Evolutionary conservation across 2,113 vertebrate genomes (phyloP).

Genomic region (Symphodus melops): DNA sequence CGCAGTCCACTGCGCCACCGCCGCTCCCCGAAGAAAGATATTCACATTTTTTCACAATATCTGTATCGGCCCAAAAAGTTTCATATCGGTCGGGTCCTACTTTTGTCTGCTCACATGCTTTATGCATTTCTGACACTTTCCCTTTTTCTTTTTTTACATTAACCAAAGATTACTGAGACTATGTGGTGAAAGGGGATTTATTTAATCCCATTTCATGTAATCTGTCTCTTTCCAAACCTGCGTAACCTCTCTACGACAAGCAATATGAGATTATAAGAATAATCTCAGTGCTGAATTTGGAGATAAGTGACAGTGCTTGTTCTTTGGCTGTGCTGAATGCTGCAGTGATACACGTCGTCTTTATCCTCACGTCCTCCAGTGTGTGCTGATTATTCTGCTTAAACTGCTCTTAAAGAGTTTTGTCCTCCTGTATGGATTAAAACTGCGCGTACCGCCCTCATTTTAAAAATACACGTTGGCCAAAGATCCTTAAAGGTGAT

Average conservation of each 20-base stretch:
- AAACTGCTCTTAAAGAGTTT: not conserved
- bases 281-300: constrained; percentile 38
- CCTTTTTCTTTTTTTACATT: constrained; percentile 8
- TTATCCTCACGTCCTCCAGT: not conserved
- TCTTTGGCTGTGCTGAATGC: constrained; percentile 7
- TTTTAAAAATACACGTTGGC: not conserved
- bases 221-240: constrained; percentile 46
- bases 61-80: no score
- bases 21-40: no score
- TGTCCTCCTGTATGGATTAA: not conserved
- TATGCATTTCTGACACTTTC: not conserved
- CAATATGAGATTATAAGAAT: constrained; percentile 50
- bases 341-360: constrained; percentile 3
- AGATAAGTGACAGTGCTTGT: constrained; percentile 19
- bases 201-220: constrained; percentile 51
- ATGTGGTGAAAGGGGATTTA: constrained; percentile 51
- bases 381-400: not conserved
- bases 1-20: no score
- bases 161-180: constrained; percentile 40
- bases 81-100: no score
- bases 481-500: not conserved
- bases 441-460: not conserved
- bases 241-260: constrained; percentile 24
- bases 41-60: no score
- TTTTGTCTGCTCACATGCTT: not conserved